Evolutionary conservation across 2,113 vertebrate genomes (phyloP).

Genomic region (Oncorhynchus mykiss): DNA sequence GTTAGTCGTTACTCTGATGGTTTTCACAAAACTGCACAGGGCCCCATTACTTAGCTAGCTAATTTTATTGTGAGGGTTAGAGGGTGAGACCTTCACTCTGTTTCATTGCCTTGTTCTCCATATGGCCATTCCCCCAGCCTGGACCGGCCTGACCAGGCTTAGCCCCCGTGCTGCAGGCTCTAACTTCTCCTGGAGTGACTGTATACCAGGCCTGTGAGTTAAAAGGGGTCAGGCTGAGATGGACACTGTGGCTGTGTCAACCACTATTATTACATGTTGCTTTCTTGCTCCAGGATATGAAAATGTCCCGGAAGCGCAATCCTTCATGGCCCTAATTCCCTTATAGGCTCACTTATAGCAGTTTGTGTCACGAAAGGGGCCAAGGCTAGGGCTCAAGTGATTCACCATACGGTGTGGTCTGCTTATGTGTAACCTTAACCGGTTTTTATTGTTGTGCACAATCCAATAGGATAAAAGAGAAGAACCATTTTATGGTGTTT

Average conservation of each 20-base stretch:
- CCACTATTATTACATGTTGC: conserved; percentile 46
- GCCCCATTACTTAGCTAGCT: not conserved
- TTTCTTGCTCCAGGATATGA: conserved; percentile 46
- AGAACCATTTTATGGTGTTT: too few relatives aligned
- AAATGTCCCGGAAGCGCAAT: conserved; percentile 39
- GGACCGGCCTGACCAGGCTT: not conserved
- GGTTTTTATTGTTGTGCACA: too few relatives aligned
- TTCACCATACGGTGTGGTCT: conserved; percentile 2
- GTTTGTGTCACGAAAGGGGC: conserved; percentile 23
- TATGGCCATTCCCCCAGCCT: not conserved
- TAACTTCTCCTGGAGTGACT: conserved; percentile 22
- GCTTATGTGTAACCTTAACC: not conserved
- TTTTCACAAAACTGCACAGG: not conserved
- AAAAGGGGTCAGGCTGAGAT: conserved; percentile 37
- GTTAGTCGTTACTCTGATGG: not conserved
- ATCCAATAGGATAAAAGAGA: too few relatives aligned
- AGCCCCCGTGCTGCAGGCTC: conserved; percentile 3
- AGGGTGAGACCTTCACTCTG: not conserved
- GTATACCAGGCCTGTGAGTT: conserved; percentile 33
- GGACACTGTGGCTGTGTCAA: conserved; percentile 35
- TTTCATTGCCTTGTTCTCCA: not conserved
- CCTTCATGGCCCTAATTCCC: conserved; percentile 17
- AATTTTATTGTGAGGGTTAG: not conserved
- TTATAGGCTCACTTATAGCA: conserved; percentile 15
- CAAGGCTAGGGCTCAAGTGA: not conserved